Evolutionary conservation across 2,888 invertebrate genomes (phyloP).

Genomic region (Patella depressa): DNA sequence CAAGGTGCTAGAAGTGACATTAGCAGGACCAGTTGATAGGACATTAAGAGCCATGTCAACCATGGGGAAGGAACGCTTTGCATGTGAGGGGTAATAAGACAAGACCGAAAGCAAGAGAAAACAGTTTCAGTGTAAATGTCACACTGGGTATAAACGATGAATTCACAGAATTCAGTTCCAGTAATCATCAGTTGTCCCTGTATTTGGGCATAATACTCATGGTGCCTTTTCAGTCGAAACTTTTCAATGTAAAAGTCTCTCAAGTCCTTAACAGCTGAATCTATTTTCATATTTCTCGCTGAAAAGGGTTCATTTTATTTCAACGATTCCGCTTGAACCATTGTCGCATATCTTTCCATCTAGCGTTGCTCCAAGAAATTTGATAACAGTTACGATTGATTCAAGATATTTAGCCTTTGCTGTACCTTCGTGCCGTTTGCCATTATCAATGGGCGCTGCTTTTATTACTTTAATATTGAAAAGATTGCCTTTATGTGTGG

Average conservation of each 20-base stretch:
- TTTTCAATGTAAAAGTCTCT: conserved; percentile 23
- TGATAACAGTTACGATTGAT: too few species aligned
- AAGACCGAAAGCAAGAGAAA: too few species aligned
- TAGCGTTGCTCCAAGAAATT: conserved; percentile 33
- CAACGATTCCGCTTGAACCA: conserved; percentile 29
- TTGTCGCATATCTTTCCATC: conserved; percentile 36
- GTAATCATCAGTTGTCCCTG: conserved; percentile 35
- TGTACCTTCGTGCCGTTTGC: too few species aligned
- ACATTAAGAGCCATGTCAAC: too few species aligned
- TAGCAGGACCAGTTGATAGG: too few species aligned
- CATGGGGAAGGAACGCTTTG: too few species aligned
- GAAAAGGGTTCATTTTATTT: conserved; percentile 36
- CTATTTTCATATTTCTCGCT: conserved; percentile 27
- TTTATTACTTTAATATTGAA: too few species aligned
- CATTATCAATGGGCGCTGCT: too few species aligned
- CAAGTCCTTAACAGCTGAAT: conserved; percentile 22
- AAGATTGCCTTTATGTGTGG: too few species aligned
- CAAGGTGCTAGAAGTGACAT: too few species aligned
- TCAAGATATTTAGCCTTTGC: too few species aligned
- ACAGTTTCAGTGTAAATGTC: conserved; percentile 24
- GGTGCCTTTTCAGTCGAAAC: conserved; percentile 15
- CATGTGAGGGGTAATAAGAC: too few species aligned
- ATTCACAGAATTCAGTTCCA: conserved; percentile 32
- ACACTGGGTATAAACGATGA: conserved; percentile 31
- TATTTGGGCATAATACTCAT: conserved; percentile 31